A percentile compares a stretch with the other conserved stretches of the same genome.
Conservation (phyloP, 1,140 invertebrate species). For the Drosophila nannoptera region DNA sequence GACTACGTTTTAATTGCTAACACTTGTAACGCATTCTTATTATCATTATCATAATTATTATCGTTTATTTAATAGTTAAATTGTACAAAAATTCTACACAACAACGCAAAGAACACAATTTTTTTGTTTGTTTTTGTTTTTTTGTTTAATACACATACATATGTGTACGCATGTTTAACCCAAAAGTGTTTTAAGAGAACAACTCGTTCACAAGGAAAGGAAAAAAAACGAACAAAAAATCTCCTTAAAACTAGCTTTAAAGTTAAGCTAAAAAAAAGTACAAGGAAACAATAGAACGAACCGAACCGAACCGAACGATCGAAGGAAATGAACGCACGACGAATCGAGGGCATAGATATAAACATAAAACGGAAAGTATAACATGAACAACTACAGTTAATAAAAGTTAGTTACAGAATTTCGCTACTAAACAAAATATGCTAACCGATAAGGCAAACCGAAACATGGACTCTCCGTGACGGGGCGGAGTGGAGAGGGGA, state of each 20-base stretch:
- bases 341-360: not conserved
- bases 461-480: conserved; percentile 7
- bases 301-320: not conserved
- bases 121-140: conserved; percentile 12
- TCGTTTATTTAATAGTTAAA: conserved; percentile 40
- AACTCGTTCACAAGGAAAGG: conserved; percentile 47
- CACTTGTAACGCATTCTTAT: conserved; percentile 57
- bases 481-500: not conserved
- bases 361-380: conserved; percentile 10
- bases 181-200: conserved; percentile 69
- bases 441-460: conserved; percentile 47
- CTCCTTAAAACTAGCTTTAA: conserved; percentile 47
- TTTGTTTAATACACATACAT: conserved; percentile 5
- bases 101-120: conserved; percentile 33
- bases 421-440: conserved; percentile 52
- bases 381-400: conserved; percentile 33
- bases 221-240: conserved; percentile 40
- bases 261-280: conserved; percentile 31
- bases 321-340: not conserved
- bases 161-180: conserved; percentile 30
- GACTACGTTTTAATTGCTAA: conserved; percentile 58
- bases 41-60: conserved; percentile 38
- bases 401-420: conserved; percentile 46
- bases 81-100: conserved; percentile 40
- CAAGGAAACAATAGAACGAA: conserved; percentile 45